phyloP scores from a whole-genome alignment of 2,797 vertebrate genomes.

The Eulemur albifrons region DNA sequence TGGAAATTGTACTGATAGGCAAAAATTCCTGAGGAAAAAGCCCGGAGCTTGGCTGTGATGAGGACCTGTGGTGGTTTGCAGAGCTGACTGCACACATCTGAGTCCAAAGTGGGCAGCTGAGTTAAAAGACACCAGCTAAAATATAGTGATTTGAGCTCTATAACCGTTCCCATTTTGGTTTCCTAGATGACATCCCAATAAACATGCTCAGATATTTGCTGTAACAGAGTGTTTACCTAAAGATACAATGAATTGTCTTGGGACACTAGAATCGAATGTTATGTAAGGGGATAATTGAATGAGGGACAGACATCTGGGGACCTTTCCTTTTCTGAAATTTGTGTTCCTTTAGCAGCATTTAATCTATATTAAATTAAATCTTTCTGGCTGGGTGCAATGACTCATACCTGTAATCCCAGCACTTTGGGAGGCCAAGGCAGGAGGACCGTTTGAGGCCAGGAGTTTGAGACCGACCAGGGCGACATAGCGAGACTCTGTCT shows the following conservation, averaged over 20 bases:
- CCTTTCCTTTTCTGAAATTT: not conserved
- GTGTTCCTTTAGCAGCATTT: not conserved
- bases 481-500: not conserved
- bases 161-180: not conserved
- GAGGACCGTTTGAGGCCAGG: not conserved
- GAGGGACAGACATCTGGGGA: not conserved
- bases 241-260: not conserved
- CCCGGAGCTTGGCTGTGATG: not conserved
- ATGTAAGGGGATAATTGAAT: not conserved
- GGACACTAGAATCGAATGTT: not conserved
- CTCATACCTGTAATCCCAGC: not conserved
- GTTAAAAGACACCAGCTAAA: not conserved
- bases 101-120: not conserved
- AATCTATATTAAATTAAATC: not conserved
- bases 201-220: not conserved
- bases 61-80: not conserved
- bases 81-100: not conserved
- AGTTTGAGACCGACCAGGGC: not conserved
- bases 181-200: not conserved
- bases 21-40: not conserved
- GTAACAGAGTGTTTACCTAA: not conserved
- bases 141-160: not conserved
- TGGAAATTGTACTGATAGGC: not conserved
- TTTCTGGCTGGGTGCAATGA: not conserved
- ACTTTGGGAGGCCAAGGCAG: not conserved